Percentiles rank a stretch among this genome's conserved stretches.
These are phyloP conservation scores for Trimorus sp. DNA, from an alignment of 2,888 invertebrate species.

Conservation along the genomic window DNA sequence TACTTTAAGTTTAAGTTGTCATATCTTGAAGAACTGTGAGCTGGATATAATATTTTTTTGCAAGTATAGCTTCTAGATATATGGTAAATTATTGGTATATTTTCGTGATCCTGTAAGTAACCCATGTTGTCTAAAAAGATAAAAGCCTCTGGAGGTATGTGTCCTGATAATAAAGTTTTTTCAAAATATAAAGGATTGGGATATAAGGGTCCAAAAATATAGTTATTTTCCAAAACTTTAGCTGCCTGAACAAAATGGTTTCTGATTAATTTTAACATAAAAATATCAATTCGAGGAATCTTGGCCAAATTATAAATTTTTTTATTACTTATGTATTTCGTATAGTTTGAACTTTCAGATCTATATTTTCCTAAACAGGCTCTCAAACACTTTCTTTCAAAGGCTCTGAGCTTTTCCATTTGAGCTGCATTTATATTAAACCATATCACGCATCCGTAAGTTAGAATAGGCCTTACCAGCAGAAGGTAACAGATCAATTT, in stretches of 20 bases:
- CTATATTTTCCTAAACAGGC: slow-evolving; percentile 21
- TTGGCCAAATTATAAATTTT: slow-evolving; percentile 1
- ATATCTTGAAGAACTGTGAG: too few species aligned
- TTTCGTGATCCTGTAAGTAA: too few species aligned
- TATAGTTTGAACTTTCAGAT: not conserved
- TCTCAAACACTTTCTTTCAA: slow-evolving; percentile 51
- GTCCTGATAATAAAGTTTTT: too few species aligned
- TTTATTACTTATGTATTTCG: not conserved
- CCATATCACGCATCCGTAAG: slow-evolving; percentile 53
- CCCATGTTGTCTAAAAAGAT: too few species aligned
- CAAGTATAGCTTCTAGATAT: too few species aligned
- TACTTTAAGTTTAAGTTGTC: too few species aligned
- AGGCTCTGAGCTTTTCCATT: slow-evolving; percentile 52
- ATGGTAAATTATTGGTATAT: too few species aligned
- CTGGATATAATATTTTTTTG: too few species aligned
- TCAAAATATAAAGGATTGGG: too few species aligned
- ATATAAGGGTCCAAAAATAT: too few species aligned
- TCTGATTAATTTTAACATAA: slow-evolving; percentile 8
- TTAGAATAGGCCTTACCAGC: slow-evolving; percentile 57
- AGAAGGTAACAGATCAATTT: slow-evolving; percentile 54
- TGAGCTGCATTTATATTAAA: slow-evolving; percentile 23
- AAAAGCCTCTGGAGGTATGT: too few species aligned
- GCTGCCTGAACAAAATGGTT: not conserved
- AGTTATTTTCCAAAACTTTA: too few species aligned
- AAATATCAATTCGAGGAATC: not conserved